A percentile compares a stretch with the other conserved stretches of the same genome.
These are phyloP conservation scores for Melanocharis versteri DNA, from an alignment of 2,113 vertebrate species.

Conservation along the genomic window DNA sequence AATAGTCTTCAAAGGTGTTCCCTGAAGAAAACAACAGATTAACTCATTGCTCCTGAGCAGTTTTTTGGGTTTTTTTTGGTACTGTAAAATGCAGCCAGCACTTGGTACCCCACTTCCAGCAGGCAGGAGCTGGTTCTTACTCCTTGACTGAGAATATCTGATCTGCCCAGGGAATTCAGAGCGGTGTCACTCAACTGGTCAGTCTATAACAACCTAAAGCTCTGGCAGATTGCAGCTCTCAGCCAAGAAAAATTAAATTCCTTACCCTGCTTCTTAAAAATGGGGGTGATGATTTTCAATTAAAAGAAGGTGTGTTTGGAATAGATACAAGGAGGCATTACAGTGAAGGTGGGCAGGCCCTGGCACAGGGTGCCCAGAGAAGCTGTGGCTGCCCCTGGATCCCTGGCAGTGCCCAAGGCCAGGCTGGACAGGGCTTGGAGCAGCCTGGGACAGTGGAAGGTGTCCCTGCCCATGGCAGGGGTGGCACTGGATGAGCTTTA, in stretches of 20 bases:
- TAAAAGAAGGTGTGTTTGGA: neutral
- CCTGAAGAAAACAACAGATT: conserved; percentile 47
- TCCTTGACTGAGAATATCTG: neutral
- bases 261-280: neutral
- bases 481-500: rapidly evolving
- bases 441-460: neutral
- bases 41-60: neutral
- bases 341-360: neutral
- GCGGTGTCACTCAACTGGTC: neutral
- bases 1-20: conserved; percentile 55
- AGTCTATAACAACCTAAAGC: neutral
- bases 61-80: neutral
- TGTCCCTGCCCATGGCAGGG: neutral
- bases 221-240: neutral
- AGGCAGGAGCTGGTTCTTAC: neutral
- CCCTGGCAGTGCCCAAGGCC: neutral
- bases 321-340: neutral
- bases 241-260: neutral
- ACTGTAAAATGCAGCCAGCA: neutral
- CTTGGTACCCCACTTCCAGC: neutral
- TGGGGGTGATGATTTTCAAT: neutral
- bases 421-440: neutral
- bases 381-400: neutral
- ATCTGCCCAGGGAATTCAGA: neutral
- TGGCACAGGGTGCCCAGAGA: neutral